phyloP scores from a whole-genome alignment of 2,113 vertebrate genomes.

The Pseudorectes ferrugineus region DNA sequence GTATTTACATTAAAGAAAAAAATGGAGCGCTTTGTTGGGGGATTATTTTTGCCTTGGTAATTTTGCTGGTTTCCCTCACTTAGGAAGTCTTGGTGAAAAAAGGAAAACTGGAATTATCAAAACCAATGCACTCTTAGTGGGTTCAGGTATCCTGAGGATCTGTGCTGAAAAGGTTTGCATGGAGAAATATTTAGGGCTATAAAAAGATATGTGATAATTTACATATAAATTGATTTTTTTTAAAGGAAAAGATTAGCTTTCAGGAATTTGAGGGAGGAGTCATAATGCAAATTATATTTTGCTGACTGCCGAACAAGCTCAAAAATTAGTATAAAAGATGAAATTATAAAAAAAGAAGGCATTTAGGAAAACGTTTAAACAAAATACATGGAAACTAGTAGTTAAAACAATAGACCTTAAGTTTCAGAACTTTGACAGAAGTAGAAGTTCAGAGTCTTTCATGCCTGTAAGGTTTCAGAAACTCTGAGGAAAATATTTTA shows the following conservation, averaged over 20 bases:
- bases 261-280: background rate
- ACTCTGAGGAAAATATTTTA: background rate
- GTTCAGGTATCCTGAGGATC: background rate
- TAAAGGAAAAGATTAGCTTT: background rate
- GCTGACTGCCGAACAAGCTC: background rate
- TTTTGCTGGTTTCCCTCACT: background rate
- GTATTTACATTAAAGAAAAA: background rate
- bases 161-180: background rate
- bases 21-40: background rate
- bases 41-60: background rate
- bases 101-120: background rate
- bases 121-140: background rate
- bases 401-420: background rate
- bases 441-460: background rate
- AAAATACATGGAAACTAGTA: background rate
- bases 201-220: background rate
- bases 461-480: background rate
- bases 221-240: conserved; percentile 16
- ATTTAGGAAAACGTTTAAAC: background rate
- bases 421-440: background rate
- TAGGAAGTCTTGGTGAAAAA: background rate
- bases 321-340: background rate
- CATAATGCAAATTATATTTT: background rate
- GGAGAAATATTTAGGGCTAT: background rate
- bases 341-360: background rate